Evolutionary conservation across 1,140 invertebrate genomes (phyloP), one percentile per base, ranked within the genome.

Genomic region (Magallana angulata): DNA sequence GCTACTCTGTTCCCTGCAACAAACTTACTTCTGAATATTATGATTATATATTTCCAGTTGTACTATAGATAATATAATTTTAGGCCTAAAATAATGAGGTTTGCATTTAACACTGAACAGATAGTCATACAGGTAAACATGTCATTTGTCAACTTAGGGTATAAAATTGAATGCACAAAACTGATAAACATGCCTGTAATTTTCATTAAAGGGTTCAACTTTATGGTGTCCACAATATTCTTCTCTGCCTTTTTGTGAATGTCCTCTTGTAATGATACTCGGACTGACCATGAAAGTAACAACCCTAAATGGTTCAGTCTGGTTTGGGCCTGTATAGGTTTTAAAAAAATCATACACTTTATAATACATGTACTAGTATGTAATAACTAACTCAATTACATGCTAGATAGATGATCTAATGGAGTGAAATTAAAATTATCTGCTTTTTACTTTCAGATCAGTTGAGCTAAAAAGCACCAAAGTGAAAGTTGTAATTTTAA

Each of bases 11-110:
- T 64, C 60, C 60, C 60, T 64, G 60, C 60, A 64, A 64, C 60
- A 14, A 12, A 64, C 60, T 64, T 64, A 14, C 60, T 64, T 64
- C 60, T 64, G 60, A 64, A 64, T 64, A 64, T 64, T 64, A 12
- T 64, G 60, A 64, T 64, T 64, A 64, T 16, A 64, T 64, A 64
- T 64, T 64, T 64, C 60, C 60, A 64, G 60, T 64, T 64, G 60
- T 64, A 64, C 60, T 16, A 64, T 12, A n/a, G n/a, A 64, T 18
- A n/a, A 64, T 64, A 64, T 64, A 64, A n/a, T 64, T 64, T 64
- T 64, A 64, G 60, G 60, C 60, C 60, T 64, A 12, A 64, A 64
- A 64, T 64, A 64, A 64, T 64, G 60, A 64, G 60, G 60, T 64
- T 64, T 64, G 60, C 60, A 64, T 64, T 64, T 12, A 64, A 64